These are phyloP conservation scores for Panagrolaimus sp. DNA, from an alignment of 1,140 invertebrate genomes.

Conservation along the genomic window DNA sequence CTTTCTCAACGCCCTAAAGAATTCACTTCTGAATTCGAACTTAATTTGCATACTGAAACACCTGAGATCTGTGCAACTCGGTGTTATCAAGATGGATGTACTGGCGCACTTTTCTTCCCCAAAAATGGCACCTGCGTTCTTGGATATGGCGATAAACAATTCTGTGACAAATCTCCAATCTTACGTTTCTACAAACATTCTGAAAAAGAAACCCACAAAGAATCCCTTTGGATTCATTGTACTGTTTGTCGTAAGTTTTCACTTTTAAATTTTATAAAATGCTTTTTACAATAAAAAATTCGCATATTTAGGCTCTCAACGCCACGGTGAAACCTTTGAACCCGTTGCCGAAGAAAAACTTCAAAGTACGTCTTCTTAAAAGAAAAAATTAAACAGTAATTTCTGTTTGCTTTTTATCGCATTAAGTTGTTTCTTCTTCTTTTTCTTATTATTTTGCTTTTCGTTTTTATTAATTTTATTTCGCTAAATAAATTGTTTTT, in stretches of 20 bases:
- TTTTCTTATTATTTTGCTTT: too few species aligned
- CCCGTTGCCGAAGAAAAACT: neutral
- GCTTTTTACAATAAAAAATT: neutral
- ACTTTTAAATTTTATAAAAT: neutral
- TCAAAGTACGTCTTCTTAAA: slow-evolving; percentile 1
- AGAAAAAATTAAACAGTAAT: too few species aligned
- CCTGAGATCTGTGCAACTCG: slow-evolving; percentile 31
- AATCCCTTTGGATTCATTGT: slow-evolving; percentile 33
- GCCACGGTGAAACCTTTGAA: slow-evolving; percentile 6
- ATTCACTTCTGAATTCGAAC: slow-evolving; percentile 33
- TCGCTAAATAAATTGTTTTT: too few species aligned
- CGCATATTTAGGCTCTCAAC: neutral
- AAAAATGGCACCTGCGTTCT: slow-evolving; percentile 29
- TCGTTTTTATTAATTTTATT: slow-evolving; percentile 11
- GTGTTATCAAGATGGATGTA: slow-evolving; percentile 42
- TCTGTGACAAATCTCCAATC: slow-evolving; percentile 27
- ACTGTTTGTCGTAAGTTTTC: slow-evolving; percentile 33
- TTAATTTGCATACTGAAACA: slow-evolving; percentile 29
- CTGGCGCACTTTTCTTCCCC: slow-evolving; percentile 32
- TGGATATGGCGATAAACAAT: slow-evolving; percentile 37
- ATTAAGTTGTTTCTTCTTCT: neutral
- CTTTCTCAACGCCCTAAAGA: slow-evolving; percentile 26
- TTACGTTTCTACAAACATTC: slow-evolving; percentile 19
- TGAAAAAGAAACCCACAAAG: slow-evolving; percentile 19
- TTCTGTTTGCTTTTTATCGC: neutral